These are phyloP conservation scores for Halesus radiatus DNA, from an alignment of 1,140 invertebrate species.

Conservation along the genomic window DNA sequence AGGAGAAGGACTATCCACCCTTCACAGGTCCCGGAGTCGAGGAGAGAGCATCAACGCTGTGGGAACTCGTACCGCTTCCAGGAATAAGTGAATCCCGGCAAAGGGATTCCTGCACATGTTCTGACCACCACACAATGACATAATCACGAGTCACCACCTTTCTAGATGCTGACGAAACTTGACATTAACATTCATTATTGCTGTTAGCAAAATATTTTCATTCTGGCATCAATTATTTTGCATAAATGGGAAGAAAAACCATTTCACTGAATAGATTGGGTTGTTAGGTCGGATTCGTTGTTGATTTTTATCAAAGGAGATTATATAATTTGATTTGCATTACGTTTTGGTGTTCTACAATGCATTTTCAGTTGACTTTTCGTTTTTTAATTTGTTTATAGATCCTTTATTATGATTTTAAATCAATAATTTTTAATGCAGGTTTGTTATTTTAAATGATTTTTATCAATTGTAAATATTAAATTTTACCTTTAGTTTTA, in stretches of 20 bases:
- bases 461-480: slow-evolving; percentile 12
- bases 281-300: background rate
- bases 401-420: slow-evolving; percentile 10
- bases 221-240: slow-evolving; percentile 17
- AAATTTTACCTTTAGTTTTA: slow-evolving; percentile 1
- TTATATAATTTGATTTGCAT: background rate
- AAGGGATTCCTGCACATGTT: background rate
- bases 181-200: background rate
- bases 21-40: slow-evolving; percentile 76
- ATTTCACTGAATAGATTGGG: background rate
- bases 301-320: slow-evolving; percentile 1
- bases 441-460: slow-evolving; percentile 7
- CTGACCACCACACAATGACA: background rate
- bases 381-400: slow-evolving; percentile 3
- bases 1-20: slow-evolving; percentile 70
- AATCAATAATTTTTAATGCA: slow-evolving; percentile 19
- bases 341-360: slow-evolving; percentile 12
- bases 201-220: background rate
- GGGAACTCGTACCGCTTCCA: slow-evolving; percentile 66
- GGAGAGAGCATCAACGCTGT: slow-evolving; percentile 78
- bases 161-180: slow-evolving; percentile 6
- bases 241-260: slow-evolving; percentile 3
- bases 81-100: slow-evolving; percentile 47
- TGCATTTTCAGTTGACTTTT: background rate
- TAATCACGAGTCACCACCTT: slow-evolving; percentile 4